Evolutionary conservation across 2,888 invertebrate genomes (phyloP).

Genomic region (Eupithecia insigniata): DNA sequence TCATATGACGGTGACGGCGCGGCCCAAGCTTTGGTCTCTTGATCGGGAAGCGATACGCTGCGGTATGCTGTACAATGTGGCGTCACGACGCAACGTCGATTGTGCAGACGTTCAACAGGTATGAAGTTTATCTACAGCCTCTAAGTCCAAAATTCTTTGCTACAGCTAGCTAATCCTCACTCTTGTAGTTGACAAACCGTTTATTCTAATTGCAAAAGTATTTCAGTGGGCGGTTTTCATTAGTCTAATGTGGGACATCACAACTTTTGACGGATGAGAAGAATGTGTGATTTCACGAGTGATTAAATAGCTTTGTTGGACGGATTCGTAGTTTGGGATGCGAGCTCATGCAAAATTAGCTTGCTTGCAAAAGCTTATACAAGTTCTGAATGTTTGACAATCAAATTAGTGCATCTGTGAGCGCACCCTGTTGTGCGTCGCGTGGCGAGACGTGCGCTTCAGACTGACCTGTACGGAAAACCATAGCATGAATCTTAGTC

Average conservation of each 20-base stretch:
- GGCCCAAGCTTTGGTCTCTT: neutral
- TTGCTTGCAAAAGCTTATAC: neutral
- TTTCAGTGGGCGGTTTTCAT: conserved; percentile 65
- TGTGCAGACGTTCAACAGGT: neutral
- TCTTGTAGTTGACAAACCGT: conserved; percentile 48
- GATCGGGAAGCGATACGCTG: no score
- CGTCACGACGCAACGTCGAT: no score
- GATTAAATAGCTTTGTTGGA: conserved; percentile 45
- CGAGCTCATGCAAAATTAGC: neutral
- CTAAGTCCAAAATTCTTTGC: neutral
- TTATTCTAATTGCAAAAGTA: conserved; percentile 70
- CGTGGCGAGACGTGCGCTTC: no score
- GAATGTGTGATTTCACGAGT: conserved; percentile 45
- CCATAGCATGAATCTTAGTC: no score
- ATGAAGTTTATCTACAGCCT: neutral
- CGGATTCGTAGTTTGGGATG: neutral
- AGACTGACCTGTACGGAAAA: no score
- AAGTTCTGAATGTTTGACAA: no score
- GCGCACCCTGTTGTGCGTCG: no score
- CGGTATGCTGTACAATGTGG: no score
- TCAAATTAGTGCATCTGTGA: no score
- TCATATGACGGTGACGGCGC: neutral
- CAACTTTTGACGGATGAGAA: conserved; percentile 49
- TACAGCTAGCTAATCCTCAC: conserved; percentile 9
- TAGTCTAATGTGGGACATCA: conserved; percentile 58